Base-by-base conservation (phyloP, 2,888 invertebrate genomes). In the Cheilosia impressa region DNA sequence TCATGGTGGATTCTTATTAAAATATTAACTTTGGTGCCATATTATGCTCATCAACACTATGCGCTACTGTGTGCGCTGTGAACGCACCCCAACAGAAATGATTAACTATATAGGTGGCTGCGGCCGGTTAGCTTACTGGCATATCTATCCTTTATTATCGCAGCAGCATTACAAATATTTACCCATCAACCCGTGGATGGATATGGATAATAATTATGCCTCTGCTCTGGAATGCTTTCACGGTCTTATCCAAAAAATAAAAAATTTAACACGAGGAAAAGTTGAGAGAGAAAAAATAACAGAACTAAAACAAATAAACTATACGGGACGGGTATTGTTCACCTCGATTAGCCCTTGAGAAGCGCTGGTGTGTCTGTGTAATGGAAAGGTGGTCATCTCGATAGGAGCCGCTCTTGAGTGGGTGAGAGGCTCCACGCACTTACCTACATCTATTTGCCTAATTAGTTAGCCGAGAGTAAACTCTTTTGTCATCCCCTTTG, bases 121-220 rank as follows among this genome's bases (percentile, higher is more conserved):
- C 45, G 43, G 45, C 43, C 27, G 71, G 60, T 60, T 71, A 52
- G 60, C 69, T 63, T 63, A 68, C 38, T 60, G 66, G 76, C 81
- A 81, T 81, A 85, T 80, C 84, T 85, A 85, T 81, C 85, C 76
- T 77, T 72, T 81, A 81, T 81, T 81, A 81, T 85, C 81, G 63
- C 72, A 81, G 81, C 85, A 85, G 81, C 85, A 81, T 63, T 62
- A 80, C 81, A 85, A 85, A 85, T 85, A 85, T 85, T 85, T 85
- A 72, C 81, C 55, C 69, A 75, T 79, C 73, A 83, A 45, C 31
- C 13, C 45, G 53, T 66, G 68, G 22, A 69, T 68, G 80, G 75
- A 27, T 27, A 27, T 27, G 27, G 27, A 31, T 31, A 31, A 68
- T 75, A 62, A 62, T 58, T 58, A 58, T 58, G 68, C 50, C 10